Evolutionary conservation across 2,113 vertebrate genomes (phyloP), one percentile per base, ranked within the genome.

Genomic region (Spheniscus mendiculus): DNA sequence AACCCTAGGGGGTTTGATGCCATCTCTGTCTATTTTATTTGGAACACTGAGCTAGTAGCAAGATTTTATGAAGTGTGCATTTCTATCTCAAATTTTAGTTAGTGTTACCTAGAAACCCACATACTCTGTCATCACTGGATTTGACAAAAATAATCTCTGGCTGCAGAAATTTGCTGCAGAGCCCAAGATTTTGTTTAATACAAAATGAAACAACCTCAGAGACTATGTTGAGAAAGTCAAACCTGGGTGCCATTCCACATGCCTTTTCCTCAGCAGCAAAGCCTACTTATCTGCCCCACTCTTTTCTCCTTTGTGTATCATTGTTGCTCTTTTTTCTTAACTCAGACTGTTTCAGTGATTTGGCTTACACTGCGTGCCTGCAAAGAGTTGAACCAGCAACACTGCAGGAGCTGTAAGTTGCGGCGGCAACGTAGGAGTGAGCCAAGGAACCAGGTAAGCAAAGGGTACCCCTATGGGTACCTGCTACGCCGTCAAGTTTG

Each of bases 131-230:
- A 1, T 53, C 87, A 58, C 49, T 72, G 77, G 66, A 12, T 58
- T 66, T 61, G 78, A 91, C 53, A 89, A 61, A 82, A 96, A 89
- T 94, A 85, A 97, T 69, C 74, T 29, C 87, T 80, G 70, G 32
- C 89, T 95, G 91, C 86, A 93, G 89, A 63, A 83, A 89, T 87
- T 83, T 89, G 55, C 89, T 93, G 76, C 91, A 83, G 73, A 95
- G 83, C 49, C 47, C 20, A 36, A 56, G 55, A 49, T 66, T 84
- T 92, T 83, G 32, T 78, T 79, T 44, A 87, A 84, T 29, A 69
- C 47, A 85, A 89, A 93, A 89, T 55, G 72, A 63, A 95, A 47
- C 36, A 44, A 71, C 23, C 49, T 81, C 69, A 32, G 58, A 85
- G 69, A 79, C 58, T 76, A 45, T 77, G 78, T 45, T 84, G 62